Percentiles rank a stretch among this genome's conserved stretches.
phyloP scores from a whole-genome alignment of 2,888 invertebrate genomes.

The Mythimna pallens region DNA sequence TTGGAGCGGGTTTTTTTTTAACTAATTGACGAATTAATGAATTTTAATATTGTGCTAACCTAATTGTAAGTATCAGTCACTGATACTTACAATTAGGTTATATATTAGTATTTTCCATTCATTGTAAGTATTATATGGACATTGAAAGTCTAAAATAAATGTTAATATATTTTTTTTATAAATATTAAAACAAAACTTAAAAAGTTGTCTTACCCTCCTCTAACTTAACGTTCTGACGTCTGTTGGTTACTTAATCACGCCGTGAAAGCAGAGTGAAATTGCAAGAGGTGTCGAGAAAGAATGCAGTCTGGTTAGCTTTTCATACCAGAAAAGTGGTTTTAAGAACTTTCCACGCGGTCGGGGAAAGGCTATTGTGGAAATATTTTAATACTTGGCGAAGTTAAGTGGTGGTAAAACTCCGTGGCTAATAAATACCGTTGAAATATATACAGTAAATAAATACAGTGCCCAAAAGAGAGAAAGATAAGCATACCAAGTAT shows the following conservation, averaged over 20 bases:
- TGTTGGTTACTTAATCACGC: slow-evolving; percentile 30
- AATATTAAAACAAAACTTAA: not conserved
- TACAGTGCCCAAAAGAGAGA: too few species aligned
- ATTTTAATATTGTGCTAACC: too few species aligned
- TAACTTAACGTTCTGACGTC: slow-evolving; percentile 3
- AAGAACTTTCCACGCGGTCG: slow-evolving; percentile 15
- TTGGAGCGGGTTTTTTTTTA: too few species aligned
- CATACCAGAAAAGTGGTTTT: slow-evolving; percentile 23
- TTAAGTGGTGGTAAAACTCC: not conserved
- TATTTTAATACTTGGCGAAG: slow-evolving; percentile 5
- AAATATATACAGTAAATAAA: too few species aligned
- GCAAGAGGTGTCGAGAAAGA: slow-evolving; percentile 25
- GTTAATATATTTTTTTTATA: not conserved
- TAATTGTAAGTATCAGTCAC: too few species aligned
- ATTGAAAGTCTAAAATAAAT: not conserved
- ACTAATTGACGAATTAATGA: too few species aligned
- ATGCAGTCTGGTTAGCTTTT: slow-evolving; percentile 27
- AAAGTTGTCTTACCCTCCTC: not conserved
- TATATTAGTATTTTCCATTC: too few species aligned
- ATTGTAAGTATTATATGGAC: too few species aligned
- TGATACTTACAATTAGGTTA: too few species aligned
- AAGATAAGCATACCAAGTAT: too few species aligned
- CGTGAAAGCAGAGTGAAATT: slow-evolving; percentile 24
- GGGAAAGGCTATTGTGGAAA: slow-evolving; percentile 13
- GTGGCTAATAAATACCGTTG: not conserved